These are phyloP conservation scores for Hyperopisus bebe DNA, from an alignment of 2,113 vertebrate genomes.

Conservation along the genomic window DNA sequence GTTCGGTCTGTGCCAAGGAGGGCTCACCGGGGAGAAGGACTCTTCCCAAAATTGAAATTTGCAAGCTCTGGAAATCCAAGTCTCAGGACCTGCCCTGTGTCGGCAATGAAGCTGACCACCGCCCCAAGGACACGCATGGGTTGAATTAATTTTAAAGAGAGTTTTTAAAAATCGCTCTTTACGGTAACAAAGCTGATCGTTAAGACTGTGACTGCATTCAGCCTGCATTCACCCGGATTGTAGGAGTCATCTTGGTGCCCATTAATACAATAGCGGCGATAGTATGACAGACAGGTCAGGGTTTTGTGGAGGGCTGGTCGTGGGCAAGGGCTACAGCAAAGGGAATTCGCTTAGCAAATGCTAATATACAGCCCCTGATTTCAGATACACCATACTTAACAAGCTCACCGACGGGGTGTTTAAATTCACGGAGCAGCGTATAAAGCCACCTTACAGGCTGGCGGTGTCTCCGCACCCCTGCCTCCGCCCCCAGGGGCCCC, in stretches of 20 bases:
- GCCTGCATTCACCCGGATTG: not conserved
- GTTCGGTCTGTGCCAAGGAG: not conserved
- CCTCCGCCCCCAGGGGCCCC: not conserved
- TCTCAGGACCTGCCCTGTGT: not conserved
- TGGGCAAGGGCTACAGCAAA: not conserved
- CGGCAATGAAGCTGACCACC: not conserved
- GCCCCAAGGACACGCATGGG: not conserved
- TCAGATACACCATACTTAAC: constrained; percentile 11
- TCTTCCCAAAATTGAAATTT: not conserved
- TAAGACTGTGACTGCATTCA: not conserved
- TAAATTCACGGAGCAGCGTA: not conserved
- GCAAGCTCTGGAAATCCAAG: not conserved
- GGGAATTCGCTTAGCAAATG: not conserved
- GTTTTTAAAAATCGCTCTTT: not conserved
- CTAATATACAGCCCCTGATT: not conserved
- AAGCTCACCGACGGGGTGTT: not conserved
- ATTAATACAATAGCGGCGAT: too few species aligned
- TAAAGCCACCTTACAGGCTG: not conserved
- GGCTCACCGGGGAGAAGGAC: not conserved
- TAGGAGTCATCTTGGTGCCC: not conserved
- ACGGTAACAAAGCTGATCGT: not conserved
- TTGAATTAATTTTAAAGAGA: not conserved
- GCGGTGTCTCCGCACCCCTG: not conserved
- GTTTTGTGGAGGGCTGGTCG: not conserved
- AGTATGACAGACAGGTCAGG: not conserved